Evolutionary conservation across 2,113 vertebrate species (phyloP), one percentile per base, ranked within the genome.

Genomic region (Agelaius tricolor): DNA sequence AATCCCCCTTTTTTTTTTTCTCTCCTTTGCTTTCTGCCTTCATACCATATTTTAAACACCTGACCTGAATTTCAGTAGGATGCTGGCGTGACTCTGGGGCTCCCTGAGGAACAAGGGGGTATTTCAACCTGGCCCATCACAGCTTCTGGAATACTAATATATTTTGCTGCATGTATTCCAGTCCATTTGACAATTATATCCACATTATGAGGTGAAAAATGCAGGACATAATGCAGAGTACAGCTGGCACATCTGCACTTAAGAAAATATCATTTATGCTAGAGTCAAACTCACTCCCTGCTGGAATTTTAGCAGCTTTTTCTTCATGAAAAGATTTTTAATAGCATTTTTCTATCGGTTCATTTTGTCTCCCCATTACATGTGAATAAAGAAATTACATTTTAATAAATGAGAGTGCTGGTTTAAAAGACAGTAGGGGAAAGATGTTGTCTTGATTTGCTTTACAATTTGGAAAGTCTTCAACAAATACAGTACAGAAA

Each of bases 391-490:
- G 46, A 61, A 76, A 75, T 61, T 8, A 41, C 11, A 5, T 46
- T 94, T 91, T 93, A 93, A 91, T 91, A 84, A 86, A 96, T 84
- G 55, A 96, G 85, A 90, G 49, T 74, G 81, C 31, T 92, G 91
- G 72, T 71, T 94, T 84, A 96, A 89, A 97, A 93, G 77, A 77
- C 51, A 86, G 79, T 57, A 89, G 67, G 62, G 62, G 52, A 80
- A 63, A 90, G 57, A 16, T 79, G 77, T 87, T 87, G 71, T 73
- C 69, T 52, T 84, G 47, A 86, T 94, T 93, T 90, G 37, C 51
- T 79, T 96, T 95, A 94, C 82, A 71, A 17, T 92, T 89, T 93
- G 66, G 91, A 97, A 96, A 74, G 63, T 63, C 80, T 90, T 97
- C 92, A 95, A 93, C 94, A 97, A 94, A 80, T n/a, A 69, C 44